Conservation (phyloP, 2,888 invertebrate species). For the Eulithis testata region DNA sequence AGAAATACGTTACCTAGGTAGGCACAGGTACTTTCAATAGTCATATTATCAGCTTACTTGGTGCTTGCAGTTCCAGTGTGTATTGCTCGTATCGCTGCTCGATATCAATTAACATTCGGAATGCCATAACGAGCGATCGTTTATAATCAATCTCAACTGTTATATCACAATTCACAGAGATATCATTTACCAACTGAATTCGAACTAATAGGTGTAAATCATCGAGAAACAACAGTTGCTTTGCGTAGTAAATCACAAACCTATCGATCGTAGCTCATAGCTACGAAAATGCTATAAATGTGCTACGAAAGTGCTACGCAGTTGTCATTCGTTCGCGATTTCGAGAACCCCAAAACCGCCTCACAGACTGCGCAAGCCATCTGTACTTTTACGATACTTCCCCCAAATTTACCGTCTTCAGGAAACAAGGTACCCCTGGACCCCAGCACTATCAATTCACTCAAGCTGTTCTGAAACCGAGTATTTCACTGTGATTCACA, state of each 20-base stretch:
- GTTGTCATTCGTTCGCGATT: not conserved
- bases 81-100: constrained; percentile 6
- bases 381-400: constrained; percentile 39
- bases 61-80: too few species aligned
- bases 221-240: too few species aligned
- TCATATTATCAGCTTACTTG: too few species aligned
- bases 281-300: constrained; percentile 15
- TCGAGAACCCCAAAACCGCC: not conserved
- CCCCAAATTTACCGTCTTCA: constrained; percentile 60
- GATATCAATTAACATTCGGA: constrained; percentile 11
- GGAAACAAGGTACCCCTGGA: constrained; percentile 29
- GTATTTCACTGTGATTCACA: constrained; percentile 50
- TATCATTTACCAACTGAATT: too few species aligned
- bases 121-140: constrained; percentile 3
- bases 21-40: too few species aligned
- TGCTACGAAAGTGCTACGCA: constrained; percentile 1
- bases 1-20: too few species aligned
- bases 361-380: constrained; percentile 12
- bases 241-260: too few species aligned
- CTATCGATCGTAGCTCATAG: constrained; percentile 5
- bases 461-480: constrained; percentile 43
- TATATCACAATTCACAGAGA: not conserved
- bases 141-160: constrained; percentile 1
- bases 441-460: constrained; percentile 57
- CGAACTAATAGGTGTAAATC: too few species aligned